Conservation (phyloP, 2,888 invertebrate species). For the Cephus rjabovi region DNA sequence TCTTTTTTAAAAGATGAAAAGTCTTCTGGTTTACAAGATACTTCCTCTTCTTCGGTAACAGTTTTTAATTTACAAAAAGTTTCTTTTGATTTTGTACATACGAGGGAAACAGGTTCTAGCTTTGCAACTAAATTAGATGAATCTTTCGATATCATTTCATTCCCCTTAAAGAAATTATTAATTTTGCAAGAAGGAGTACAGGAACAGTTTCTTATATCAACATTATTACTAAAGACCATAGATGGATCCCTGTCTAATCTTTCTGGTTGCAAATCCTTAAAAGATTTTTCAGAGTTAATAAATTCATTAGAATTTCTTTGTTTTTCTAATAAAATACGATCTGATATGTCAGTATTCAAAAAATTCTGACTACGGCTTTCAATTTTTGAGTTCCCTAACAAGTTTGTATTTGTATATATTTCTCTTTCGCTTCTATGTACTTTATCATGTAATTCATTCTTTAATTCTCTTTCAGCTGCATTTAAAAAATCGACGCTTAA, state of each 20-base stretch:
- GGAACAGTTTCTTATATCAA: background rate
- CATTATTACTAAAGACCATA: background rate
- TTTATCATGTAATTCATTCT: background rate
- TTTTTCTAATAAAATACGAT: background rate
- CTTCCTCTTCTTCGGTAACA: background rate
- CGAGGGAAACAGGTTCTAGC: background rate
- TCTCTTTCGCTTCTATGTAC: background rate
- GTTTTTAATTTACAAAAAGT: background rate
- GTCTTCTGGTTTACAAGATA: background rate
- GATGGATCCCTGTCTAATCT: background rate
- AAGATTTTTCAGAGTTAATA: background rate
- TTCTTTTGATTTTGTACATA: background rate
- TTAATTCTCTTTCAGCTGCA: background rate
- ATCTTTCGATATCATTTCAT: background rate
- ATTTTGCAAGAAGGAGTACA: background rate
- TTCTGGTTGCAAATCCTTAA: background rate
- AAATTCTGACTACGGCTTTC: background rate
- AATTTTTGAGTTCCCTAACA: background rate
- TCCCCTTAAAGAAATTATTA: background rate
- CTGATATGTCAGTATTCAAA: background rate
- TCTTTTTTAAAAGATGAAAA: background rate
- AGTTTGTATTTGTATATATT: background rate
- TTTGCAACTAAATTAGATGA: background rate
- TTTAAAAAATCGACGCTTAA: background rate
- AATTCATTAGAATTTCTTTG: background rate